Percentiles rank a stretch among this genome's conserved stretches.
Conservation (phyloP, 2,113 vertebrate species). For the Toxotes jaculatrix region DNA sequence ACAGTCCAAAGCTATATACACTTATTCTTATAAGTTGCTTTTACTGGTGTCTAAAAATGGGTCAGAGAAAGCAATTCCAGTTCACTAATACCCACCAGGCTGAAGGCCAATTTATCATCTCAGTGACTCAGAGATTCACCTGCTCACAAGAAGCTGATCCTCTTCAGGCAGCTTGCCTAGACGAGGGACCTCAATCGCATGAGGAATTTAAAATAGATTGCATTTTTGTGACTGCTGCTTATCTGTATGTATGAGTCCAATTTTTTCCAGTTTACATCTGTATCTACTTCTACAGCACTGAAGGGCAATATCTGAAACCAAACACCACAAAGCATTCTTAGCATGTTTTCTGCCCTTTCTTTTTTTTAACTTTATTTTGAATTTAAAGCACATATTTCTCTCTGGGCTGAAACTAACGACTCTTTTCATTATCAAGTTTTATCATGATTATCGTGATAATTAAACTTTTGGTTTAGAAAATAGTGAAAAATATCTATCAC, state of each 20-base stretch:
- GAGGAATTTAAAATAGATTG: conserved; percentile 65
- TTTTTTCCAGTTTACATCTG: conserved; percentile 28
- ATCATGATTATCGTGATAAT: not conserved
- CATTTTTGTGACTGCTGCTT: conserved; percentile 57
- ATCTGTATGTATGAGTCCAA: conserved; percentile 49
- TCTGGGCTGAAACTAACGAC: no score
- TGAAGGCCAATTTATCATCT: conserved; percentile 74
- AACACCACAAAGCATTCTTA: not conserved
- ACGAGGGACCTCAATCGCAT: conserved; percentile 28
- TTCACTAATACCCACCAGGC: conserved; percentile 45
- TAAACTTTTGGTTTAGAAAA: not conserved
- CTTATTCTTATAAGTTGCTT: conserved; percentile 34
- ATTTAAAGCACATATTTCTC: no score
- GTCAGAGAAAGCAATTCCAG: conserved; percentile 42
- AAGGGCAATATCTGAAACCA: not conserved
- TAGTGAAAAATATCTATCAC: not conserved
- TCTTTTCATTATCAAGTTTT: no score
- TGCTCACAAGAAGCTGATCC: conserved; percentile 59
- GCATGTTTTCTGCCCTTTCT: not conserved
- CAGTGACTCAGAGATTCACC: conserved; percentile 59
- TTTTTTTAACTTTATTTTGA: no score
- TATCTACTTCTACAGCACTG: conserved; percentile 3
- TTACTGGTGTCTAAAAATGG: conserved; percentile 23
- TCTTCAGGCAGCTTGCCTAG: conserved; percentile 33
- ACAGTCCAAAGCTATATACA: not conserved